A percentile compares a stretch with the other conserved stretches of the same genome.
Evolutionary conservation across 30 jellyfish, hydroid and myxozoan species (phyloP).

Genomic region (Aurelia coerulea): DNA sequence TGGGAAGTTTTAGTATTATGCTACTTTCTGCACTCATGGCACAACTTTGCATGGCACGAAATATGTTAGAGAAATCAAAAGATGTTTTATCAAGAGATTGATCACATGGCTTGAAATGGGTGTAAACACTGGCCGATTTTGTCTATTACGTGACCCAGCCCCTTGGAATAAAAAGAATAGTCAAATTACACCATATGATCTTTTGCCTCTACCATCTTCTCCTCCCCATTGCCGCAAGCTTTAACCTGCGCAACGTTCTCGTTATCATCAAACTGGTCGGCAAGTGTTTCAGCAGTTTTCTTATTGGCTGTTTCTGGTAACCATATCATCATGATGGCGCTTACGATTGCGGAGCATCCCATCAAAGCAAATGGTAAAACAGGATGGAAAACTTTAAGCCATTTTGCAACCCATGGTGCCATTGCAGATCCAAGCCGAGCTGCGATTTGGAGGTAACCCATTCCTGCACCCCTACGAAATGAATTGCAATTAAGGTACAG

Average conservation of each 20-base stretch:
- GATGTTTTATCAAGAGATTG: no score
- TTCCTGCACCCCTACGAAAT: conserved; percentile 78
- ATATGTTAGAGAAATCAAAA: no score
- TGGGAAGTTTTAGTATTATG: no score
- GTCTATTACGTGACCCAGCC: no score
- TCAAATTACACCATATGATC: background rate
- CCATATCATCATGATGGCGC: conserved; percentile 49
- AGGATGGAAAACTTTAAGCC: conserved; percentile 62
- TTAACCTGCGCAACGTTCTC: background rate
- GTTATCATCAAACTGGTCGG: conserved; percentile 33
- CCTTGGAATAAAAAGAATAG: background rate
- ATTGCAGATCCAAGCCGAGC: conserved; percentile 88
- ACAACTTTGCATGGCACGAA: no score
- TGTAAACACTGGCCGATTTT: no score
- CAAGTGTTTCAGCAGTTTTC: conserved; percentile 69
- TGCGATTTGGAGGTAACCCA: conserved; percentile 91
- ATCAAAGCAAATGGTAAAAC: conserved; percentile 73
- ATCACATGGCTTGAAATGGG: no score
- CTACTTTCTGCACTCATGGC: no score
- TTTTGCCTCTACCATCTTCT: background rate
- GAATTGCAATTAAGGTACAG: no score
- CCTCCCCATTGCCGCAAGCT: background rate
- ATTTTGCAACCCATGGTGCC: conserved; percentile 95
- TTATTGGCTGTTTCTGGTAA: conserved; percentile 87
- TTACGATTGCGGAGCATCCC: conserved; percentile 75